Evolutionary conservation across 1,140 invertebrate genomes (phyloP), one percentile per base, ranked within the genome.

Genomic region (Mactra quadrangularis): DNA sequence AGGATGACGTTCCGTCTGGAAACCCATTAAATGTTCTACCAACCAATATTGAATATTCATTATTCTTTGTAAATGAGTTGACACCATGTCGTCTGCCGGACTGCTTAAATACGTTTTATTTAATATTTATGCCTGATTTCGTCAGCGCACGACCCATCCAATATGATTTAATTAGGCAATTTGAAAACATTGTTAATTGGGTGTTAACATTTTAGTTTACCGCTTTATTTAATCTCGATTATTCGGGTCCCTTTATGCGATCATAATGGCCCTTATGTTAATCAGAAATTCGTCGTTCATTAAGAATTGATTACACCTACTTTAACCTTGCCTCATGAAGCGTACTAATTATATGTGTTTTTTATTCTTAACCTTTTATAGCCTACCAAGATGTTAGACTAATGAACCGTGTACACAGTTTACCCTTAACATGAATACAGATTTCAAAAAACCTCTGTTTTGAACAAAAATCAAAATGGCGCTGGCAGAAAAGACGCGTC

Each of bases 141-240:
- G 19, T n/a, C n/a, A n/a, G 19, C 53, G n/a, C n/a, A 22, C 38
- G 38, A 41, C 38, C 38, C 15, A 7, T 41, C 6, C 38, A 38
- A 33, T 57, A 50, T 78, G 45, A 78, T 78, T 78, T 55, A 78
- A 78, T 78, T 78, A 78, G 52, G 60, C 33, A 68, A 68, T 52
- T 68, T 29, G 76, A 78, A 78, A 78, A 78, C 53, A 68, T 50
- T 47, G 76, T 33, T 66, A 78, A 78, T 78, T 78, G 31, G 29
- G 62, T 78, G 76, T 78, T 78, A 78, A 78, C 38, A 41, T 41
- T 41, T 41, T 41, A 7, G 38, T 41, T 41, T 7, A 6, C 38
- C 38, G 15, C 38, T 41, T 41, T 41, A 41, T 41, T 41, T 41
- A 41, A 41, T 41, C 6, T 41, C 38, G 15, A 41, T 41, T 41